A percentile compares a stretch with the other conserved stretches of the same genome.
Conservation (phyloP, 2,888 invertebrate species). For the Tenthredo mesomela region DNA sequence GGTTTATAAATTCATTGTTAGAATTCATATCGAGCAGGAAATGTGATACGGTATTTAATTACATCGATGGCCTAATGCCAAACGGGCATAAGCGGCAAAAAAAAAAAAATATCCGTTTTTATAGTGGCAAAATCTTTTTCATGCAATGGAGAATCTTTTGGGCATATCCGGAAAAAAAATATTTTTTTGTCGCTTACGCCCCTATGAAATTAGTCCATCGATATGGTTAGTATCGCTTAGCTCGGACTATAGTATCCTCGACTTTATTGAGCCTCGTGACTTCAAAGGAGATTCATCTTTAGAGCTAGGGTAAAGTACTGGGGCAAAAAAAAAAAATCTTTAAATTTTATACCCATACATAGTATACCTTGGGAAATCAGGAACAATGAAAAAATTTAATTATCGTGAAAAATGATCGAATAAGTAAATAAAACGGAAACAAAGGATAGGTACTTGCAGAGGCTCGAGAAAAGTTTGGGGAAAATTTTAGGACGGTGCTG, state of each 20-base stretch:
- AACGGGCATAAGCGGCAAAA: too few relatives aligned
- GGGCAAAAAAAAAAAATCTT: too few relatives aligned
- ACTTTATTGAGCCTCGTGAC: conserved; percentile 7
- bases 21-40: conserved; percentile 22
- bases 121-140: too few relatives aligned
- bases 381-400: not conserved
- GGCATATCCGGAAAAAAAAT: too few relatives aligned
- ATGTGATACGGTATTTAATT: too few relatives aligned
- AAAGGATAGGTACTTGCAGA: not conserved
- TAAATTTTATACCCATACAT: too few relatives aligned
- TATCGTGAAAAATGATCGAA: not conserved
- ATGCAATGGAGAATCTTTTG: too few relatives aligned
- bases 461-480: conserved; percentile 1
- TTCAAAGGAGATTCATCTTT: conserved; percentile 5
- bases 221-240: too few relatives aligned
- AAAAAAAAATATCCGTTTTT: too few relatives aligned
- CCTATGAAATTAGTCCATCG: too few relatives aligned
- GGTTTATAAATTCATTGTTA: conserved; percentile 1
- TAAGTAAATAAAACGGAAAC: conserved; percentile 8
- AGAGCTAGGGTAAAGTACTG: not conserved
- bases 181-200: too few relatives aligned
- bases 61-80: too few relatives aligned
- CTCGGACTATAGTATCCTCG: not conserved
- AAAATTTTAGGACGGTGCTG: not conserved
- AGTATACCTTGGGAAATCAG: not conserved